Percentiles rank a stretch among this genome's conserved stretches.
Conservation (phyloP, 35 echinoderm and acorn worm genomes). For the Patiria miniata region DNA sequence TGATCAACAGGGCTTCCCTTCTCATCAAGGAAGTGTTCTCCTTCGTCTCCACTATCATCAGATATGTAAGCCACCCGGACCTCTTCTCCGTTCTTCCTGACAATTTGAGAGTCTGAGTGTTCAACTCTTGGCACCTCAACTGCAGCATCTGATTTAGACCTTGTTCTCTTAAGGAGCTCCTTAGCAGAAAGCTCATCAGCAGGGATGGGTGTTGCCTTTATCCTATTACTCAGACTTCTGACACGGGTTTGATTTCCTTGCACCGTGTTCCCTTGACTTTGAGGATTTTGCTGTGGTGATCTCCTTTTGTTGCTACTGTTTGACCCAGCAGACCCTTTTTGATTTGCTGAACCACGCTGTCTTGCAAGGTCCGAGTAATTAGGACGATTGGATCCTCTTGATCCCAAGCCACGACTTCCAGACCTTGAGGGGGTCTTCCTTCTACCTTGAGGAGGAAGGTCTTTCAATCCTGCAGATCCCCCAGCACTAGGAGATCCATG, state of each 20-base stretch:
- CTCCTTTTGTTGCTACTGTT: neutral
- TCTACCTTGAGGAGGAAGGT: neutral
- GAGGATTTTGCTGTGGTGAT: too few relatives aligned
- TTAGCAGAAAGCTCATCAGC: slow-evolving; percentile 10
- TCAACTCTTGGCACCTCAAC: neutral
- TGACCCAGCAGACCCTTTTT: neutral
- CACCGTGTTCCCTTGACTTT: too few relatives aligned
- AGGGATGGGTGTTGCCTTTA: slow-evolving; percentile 2
- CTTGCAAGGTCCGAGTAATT: neutral
- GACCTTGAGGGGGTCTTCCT: neutral
- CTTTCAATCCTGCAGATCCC: neutral
- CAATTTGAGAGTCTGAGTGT: neutral
- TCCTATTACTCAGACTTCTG: neutral
- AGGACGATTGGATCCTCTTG: neutral
- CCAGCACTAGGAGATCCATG: too few relatives aligned
- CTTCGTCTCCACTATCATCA: slow-evolving; percentile 96
- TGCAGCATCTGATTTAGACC: neutral
- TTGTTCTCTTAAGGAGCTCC: neutral
- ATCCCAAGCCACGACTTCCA: neutral
- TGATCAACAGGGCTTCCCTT: slow-evolving; percentile 91
- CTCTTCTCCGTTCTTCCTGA: slow-evolving; percentile 44
- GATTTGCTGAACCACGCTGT: neutral
- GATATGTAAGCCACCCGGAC: slow-evolving; percentile 92
- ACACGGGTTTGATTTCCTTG: neutral
- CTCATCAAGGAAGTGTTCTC: slow-evolving; percentile 95